Base-by-base conservation (phyloP, 2,797 vertebrate species). In the Psittacula echo region DNA sequence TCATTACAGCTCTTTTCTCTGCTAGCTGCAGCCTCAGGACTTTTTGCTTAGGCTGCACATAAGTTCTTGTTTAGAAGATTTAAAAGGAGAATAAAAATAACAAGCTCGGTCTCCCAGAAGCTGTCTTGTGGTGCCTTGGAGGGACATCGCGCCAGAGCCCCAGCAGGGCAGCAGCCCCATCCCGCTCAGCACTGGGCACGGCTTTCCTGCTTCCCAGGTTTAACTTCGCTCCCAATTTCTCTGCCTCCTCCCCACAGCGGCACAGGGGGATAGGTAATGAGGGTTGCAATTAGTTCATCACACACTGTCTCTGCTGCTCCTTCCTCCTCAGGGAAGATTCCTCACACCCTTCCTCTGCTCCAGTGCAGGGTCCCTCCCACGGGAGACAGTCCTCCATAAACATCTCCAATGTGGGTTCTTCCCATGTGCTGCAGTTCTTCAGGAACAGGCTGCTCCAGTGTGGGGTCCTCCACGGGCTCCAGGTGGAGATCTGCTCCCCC, bases 21-120 rank as follows among this genome's bases (percentile, higher is more conserved):
- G 65, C 53, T 81, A 20, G 58, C 21, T 93, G 88, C 93, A 93
- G 84, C 91, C 88, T 94, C 64, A 24, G 78, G 81, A 93, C 56
- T 83, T 96, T 90, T 84, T 78, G 84, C 96, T 94, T 90, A 93
- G 92, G 86, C 72, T 92, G 88, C 84, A 87, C 34, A 8, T 86
- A 96, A 85, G 94, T 94, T 96, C 71, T 89, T 61, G 67, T 65
- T 87, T 66, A 37, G 68, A 83, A 90, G 71, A 95, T 67, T 93
- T 96, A 79, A 93, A 94, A 81, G 60, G 77, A 82, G 76, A 8
- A 22, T 77, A 75, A 65, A 92, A 61, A 61, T 10, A 74, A 65
- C 66, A 65, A 8, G 73, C 82, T 65, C 66, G 61, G 47, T 82
- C 54, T 90, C 51, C 42, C 58, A 90, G 84, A 70, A 87, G 16